Evolutionary conservation across 1,140 invertebrate species (phyloP).

Genomic region (Drosophila sechellia): DNA sequence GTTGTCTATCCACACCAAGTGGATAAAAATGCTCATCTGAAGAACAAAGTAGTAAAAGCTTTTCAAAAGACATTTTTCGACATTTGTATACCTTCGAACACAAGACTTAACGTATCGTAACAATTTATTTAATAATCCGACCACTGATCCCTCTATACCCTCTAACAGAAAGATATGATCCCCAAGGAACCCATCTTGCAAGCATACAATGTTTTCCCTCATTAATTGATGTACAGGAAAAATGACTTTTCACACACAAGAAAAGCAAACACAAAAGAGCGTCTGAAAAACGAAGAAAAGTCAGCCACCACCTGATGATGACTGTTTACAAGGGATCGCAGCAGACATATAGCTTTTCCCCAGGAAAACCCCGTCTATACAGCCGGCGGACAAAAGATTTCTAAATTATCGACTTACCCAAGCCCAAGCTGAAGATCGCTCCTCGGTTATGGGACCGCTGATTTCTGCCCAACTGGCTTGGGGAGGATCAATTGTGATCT

Average conservation of each 20-base stretch:
- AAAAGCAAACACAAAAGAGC: conserved; percentile 27
- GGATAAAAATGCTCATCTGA: too few relatives aligned
- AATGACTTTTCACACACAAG: conserved; percentile 57
- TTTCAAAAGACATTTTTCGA: not conserved
- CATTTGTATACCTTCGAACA: too few relatives aligned
- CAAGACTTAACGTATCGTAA: too few relatives aligned
- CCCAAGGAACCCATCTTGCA: conserved; percentile 6
- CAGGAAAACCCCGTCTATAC: conserved; percentile 24
- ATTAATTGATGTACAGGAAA: conserved; percentile 44
- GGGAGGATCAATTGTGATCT: conserved; percentile 72
- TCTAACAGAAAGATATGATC: not conserved
- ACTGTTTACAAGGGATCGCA: conserved; percentile 24
- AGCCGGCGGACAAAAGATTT: conserved; percentile 58
- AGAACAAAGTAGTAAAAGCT: too few relatives aligned
- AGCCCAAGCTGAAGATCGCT: not conserved
- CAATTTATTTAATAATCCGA: not conserved
- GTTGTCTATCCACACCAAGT: not conserved
- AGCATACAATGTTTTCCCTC: conserved; percentile 29
- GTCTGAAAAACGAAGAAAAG: conserved; percentile 26
- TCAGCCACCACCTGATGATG: conserved; percentile 34
- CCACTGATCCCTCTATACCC: not conserved
- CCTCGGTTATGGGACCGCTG: not conserved
- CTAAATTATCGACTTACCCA: conserved; percentile 63
- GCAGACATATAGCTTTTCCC: conserved; percentile 19
- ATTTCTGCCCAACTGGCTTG: conserved; percentile 24